These are phyloP conservation scores for Elephantulus edwardii DNA, from an alignment of 2,113 vertebrate genomes.

Conservation along the genomic window DNA sequence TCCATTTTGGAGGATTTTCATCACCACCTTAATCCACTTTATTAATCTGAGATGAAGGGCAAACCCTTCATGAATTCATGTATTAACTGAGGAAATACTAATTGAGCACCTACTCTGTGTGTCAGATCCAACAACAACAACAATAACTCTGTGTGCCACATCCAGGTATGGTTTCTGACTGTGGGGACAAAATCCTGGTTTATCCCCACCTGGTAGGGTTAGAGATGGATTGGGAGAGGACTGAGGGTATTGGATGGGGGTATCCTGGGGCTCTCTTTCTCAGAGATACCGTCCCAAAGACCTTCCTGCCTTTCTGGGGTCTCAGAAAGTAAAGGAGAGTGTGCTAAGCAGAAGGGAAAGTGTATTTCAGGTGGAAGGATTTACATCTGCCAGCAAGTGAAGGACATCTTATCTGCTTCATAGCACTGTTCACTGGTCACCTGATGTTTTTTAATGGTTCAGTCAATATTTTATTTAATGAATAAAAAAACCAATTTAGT, in stretches of 20 bases:
- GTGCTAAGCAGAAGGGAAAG: not conserved
- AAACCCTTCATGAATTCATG: not conserved
- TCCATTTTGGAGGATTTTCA: not conserved
- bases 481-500: not conserved
- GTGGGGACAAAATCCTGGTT: not conserved
- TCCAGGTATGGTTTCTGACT: too few relatives aligned
- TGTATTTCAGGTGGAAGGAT: not conserved
- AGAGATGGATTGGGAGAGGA: not conserved
- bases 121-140: not conserved
- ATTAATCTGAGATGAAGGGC: not conserved
- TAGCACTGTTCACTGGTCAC: not conserved
- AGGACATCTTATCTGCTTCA: not conserved
- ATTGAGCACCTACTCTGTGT: not conserved
- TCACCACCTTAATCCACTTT: not conserved
- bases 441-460: not conserved
- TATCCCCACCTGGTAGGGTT: not conserved
- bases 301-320: not conserved
- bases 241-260: not conserved
- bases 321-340: not conserved
- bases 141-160: not conserved
- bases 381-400: not conserved
- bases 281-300: not conserved
- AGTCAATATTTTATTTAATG: not conserved
- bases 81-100: not conserved
- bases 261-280: not conserved